Conservation (phyloP, 2,888 invertebrate species). For the Eulithis testata region DNA sequence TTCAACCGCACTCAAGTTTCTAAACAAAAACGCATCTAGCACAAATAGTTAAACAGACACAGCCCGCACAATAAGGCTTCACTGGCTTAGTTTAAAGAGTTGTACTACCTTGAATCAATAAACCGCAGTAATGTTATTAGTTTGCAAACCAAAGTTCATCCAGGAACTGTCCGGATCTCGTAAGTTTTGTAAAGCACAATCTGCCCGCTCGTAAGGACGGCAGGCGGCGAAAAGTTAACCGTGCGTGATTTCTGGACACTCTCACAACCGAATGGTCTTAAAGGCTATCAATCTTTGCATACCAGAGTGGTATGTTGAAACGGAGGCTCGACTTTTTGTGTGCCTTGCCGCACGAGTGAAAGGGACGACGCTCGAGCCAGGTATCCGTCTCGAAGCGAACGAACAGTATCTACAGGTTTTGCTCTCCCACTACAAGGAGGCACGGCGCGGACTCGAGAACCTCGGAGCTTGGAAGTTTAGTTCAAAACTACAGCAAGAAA, state of each 20-base stretch:
- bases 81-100: slow-evolving; percentile 62
- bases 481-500: slow-evolving; percentile 69
- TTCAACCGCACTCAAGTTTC: slow-evolving; percentile 50
- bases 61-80: slow-evolving; percentile 67
- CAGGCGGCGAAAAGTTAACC: slow-evolving; percentile 82
- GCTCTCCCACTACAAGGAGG: slow-evolving; percentile 83
- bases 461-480: slow-evolving; percentile 75
- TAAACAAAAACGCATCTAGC: slow-evolving; percentile 60
- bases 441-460: slow-evolving; percentile 74
- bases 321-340: slow-evolving; percentile 62
- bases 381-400: slow-evolving; percentile 77
- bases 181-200: slow-evolving; percentile 62
- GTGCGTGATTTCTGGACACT: slow-evolving; percentile 83
- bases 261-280: slow-evolving; percentile 84
- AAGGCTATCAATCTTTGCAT: slow-evolving; percentile 85
- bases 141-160: slow-evolving; percentile 61
- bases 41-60: slow-evolving; percentile 56
- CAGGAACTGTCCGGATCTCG: slow-evolving; percentile 55
- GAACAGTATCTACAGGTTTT: slow-evolving; percentile 84
- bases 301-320: slow-evolving; percentile 81
- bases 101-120: slow-evolving; percentile 61
- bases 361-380: slow-evolving; percentile 73
- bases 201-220: slow-evolving; percentile 78
- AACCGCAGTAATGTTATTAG: slow-evolving; percentile 68
- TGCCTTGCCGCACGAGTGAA: slow-evolving; percentile 62